phyloP scores from a whole-genome alignment of 2,113 vertebrate species.

The Clarias macrocephalus region DNA sequence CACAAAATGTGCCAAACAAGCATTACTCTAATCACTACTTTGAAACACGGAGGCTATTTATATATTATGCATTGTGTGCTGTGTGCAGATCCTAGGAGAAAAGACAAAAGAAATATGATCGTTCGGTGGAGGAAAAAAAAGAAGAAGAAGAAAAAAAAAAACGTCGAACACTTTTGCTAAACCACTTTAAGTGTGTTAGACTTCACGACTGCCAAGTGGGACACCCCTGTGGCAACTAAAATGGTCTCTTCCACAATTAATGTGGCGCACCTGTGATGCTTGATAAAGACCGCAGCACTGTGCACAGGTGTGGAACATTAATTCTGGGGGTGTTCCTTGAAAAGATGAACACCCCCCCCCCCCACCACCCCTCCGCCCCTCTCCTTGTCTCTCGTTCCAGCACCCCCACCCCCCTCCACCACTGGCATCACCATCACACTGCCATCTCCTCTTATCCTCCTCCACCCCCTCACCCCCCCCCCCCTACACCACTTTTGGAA shows the following conservation, averaged over 20 bases:
- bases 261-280: slow-evolving; percentile 81
- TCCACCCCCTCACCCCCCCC: slow-evolving; percentile 38
- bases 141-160: no score
- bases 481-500: slow-evolving; percentile 46
- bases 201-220: slow-evolving; percentile 72
- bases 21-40: slow-evolving; percentile 64
- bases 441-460: slow-evolving; percentile 45
- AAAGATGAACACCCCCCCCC: slow-evolving; percentile 67
- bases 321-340: slow-evolving; percentile 81
- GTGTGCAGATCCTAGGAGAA: slow-evolving; percentile 67
- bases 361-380: slow-evolving; percentile 29
- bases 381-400: slow-evolving; percentile 8
- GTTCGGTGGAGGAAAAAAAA: slow-evolving; percentile 44
- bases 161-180: slow-evolving; percentile 60
- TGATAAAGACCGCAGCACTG: slow-evolving; percentile 78
- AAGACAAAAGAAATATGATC: slow-evolving; percentile 50
- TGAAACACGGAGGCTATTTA: slow-evolving; percentile 65
- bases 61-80: slow-evolving; percentile 64
- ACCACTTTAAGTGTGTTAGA: slow-evolving; percentile 66
- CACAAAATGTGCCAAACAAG: slow-evolving; percentile 63
- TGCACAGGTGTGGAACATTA: slow-evolving; percentile 85
- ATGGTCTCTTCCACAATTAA: slow-evolving; percentile 81
- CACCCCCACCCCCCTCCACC: slow-evolving; percentile 37
- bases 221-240: slow-evolving; percentile 63
- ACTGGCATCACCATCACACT: slow-evolving; percentile 46